A percentile compares a stretch with the other conserved stretches of the same genome.
Conservation (phyloP, 2,113 vertebrate genomes). For the Hemiscyllium ocellatum region DNA sequence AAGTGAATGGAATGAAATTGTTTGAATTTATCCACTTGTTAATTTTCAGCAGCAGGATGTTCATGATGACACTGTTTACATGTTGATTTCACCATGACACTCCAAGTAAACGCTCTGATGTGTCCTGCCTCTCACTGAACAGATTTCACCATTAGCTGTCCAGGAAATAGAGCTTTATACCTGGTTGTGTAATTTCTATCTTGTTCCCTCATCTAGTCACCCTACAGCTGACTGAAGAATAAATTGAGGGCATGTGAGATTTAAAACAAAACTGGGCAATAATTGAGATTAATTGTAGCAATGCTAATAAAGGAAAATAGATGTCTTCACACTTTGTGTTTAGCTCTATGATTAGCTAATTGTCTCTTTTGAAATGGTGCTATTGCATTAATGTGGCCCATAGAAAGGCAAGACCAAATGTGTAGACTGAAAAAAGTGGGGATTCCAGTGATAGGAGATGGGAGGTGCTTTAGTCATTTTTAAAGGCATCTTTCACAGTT, state of each 20-base stretch:
- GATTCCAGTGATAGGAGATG: too few relatives aligned
- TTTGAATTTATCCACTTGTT: too few relatives aligned
- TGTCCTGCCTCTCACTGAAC: neutral
- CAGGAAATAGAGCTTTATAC: neutral
- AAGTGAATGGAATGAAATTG: too few relatives aligned
- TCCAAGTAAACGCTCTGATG: constrained; percentile 16
- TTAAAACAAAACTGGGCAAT: neutral
- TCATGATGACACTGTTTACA: neutral
- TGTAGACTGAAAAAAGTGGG: too few relatives aligned
- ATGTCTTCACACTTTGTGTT: too few relatives aligned
- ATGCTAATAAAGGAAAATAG: neutral
- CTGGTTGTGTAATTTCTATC: neutral
- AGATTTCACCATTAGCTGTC: neutral
- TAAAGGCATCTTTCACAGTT: neutral
- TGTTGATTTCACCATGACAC: neutral
- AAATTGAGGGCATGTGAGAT: neutral
- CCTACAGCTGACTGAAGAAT: neutral
- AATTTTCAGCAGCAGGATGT: too few relatives aligned
- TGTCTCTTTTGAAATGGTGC: neutral
- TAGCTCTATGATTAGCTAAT: neutral
- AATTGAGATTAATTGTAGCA: neutral
- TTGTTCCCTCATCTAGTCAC: neutral
- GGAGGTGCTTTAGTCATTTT: neutral
- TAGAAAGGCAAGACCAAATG: neutral
- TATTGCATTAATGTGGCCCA: neutral